Percentiles rank a stretch among this genome's conserved stretches.
Evolutionary conservation across 2,113 vertebrate species (phyloP).

Genomic region (Tamias sibiricus): DNA sequence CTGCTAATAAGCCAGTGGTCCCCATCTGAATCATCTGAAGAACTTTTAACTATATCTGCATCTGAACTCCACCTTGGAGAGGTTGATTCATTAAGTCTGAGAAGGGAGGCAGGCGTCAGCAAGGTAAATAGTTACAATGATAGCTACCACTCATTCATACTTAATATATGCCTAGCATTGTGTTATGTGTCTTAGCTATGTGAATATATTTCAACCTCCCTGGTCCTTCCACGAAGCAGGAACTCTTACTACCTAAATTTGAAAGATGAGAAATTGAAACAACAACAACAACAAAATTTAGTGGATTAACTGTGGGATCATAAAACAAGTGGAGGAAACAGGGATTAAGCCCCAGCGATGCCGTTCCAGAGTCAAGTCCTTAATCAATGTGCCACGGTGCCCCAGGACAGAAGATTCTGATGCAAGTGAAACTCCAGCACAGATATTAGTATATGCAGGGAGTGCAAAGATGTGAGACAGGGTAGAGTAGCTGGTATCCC

Average conservation of each 20-base stretch:
- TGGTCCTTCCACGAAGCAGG: neutral
- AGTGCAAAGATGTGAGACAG: neutral
- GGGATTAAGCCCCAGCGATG: neutral
- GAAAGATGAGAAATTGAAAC: slow-evolving; percentile 25
- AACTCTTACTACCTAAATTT: neutral
- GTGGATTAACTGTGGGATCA: neutral
- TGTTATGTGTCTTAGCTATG: neutral
- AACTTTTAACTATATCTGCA: neutral
- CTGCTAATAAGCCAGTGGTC: neutral
- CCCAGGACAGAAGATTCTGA: neutral
- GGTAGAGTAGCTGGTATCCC: neutral
- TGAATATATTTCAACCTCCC: neutral
- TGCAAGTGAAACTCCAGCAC: neutral
- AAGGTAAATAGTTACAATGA: neutral
- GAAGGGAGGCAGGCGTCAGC: neutral
- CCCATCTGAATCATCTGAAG: neutral
- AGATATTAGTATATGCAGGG: rapidly evolving
- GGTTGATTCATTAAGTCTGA: neutral
- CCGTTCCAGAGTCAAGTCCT: neutral
- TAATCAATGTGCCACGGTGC: neutral
- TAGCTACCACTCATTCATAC: neutral
- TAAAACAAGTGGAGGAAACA: neutral
- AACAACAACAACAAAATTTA: neutral
- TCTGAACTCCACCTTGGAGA: neutral
- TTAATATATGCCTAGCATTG: neutral